phyloP scores from a whole-genome alignment of 2,797 vertebrate species.

The Cynopterus sphinx region DNA sequence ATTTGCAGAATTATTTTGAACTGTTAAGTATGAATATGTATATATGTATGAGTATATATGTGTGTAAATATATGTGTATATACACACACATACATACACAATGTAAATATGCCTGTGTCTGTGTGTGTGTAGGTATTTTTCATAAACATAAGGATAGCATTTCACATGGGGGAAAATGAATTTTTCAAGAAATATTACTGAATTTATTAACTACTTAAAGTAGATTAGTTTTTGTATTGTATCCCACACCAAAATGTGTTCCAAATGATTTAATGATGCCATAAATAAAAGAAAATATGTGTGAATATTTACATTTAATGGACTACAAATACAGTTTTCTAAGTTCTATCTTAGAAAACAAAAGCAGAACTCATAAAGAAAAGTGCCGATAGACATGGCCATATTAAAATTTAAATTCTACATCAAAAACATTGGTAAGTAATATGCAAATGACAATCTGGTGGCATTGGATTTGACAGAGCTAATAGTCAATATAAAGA shows the following conservation, averaged over 20 bases:
- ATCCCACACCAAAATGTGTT: not conserved
- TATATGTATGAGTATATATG: not conserved
- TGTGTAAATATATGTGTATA: not conserved
- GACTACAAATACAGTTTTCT: constrained; percentile 31
- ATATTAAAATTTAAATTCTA: constrained; percentile 32
- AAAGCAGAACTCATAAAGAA: constrained; percentile 1
- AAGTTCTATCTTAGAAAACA: constrained; percentile 33
- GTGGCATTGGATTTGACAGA: not conserved
- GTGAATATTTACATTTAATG: constrained; percentile 56
- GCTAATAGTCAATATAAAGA: not conserved
- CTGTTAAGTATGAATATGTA: not conserved
- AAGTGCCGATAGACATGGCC: not conserved
- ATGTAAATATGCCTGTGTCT: not conserved
- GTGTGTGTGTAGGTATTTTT: not conserved
- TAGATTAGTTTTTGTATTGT: constrained; percentile 39
- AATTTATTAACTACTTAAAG: constrained; percentile 43
- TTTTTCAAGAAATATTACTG: constrained; percentile 44
- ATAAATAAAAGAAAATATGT: constrained; percentile 49
- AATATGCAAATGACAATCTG: not conserved
- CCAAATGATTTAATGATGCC: constrained; percentile 49
- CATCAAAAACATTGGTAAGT: constrained; percentile 1
- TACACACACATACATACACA: not conserved
- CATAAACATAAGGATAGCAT: not conserved
- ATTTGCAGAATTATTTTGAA: constrained; percentile 5
- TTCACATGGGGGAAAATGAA: constrained; percentile 29